phyloP scores from a whole-genome alignment of 2,797 vertebrate species.

The Hypotaenidia philippensis region DNA sequence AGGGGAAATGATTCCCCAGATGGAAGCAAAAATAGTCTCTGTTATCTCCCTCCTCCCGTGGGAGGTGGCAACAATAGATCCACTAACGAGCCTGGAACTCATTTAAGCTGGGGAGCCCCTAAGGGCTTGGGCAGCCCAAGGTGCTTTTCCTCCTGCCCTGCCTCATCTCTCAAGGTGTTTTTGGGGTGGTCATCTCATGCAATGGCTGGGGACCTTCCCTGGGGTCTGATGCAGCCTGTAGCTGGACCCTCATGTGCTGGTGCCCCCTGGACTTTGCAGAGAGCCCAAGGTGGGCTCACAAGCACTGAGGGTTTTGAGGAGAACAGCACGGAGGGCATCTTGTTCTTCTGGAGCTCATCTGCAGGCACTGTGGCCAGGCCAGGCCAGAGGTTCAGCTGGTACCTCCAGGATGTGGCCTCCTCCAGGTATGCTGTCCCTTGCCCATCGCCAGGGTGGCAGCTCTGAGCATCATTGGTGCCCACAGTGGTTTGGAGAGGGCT shows the following conservation, averaged over 20 bases:
- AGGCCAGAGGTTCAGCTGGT: rapidly evolving
- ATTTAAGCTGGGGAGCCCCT: not conserved
- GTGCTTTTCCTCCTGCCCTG: not conserved
- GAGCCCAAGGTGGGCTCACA: not conserved
- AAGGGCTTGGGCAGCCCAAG: rapidly evolving
- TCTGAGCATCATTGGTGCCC: not conserved
- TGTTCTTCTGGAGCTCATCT: not conserved
- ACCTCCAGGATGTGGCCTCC: not conserved
- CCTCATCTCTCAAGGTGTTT: not conserved
- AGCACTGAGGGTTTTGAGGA: not conserved
- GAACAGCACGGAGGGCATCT: not conserved
- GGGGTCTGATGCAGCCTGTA: not conserved
- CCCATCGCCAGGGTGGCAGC: not conserved
- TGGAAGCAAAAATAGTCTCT: constrained; percentile 58
- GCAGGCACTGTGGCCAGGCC: not conserved
- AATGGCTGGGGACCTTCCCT: not conserved
- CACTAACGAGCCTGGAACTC: not conserved
- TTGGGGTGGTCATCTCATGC: not conserved
- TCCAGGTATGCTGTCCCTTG: not conserved
- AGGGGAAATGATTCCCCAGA: constrained; percentile 55
- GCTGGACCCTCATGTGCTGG: rapidly evolving
- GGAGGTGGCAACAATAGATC: constrained; percentile 44
- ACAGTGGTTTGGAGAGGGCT: not conserved
- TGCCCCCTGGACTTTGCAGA: not conserved
- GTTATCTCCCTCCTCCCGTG: not conserved